phyloP scores from a whole-genome alignment of 2,113 vertebrate species.

The Condylura cristata region DNA sequence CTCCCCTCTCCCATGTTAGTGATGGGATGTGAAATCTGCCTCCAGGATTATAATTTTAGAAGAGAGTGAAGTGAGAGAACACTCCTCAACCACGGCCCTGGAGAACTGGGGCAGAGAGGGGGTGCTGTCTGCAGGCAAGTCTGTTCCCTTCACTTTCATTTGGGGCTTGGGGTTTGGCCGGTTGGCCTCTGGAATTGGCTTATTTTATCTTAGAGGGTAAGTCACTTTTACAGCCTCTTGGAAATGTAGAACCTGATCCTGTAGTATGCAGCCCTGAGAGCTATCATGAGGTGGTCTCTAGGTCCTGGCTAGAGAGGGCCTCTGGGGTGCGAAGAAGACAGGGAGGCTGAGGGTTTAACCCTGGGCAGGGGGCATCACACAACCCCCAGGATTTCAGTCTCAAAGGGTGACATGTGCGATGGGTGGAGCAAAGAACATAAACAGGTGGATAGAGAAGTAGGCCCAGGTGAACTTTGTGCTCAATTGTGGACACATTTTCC shows the following conservation, averaged over 20 bases:
- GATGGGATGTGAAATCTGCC: neutral
- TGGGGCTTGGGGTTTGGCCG: neutral
- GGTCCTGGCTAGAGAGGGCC: fast-evolving
- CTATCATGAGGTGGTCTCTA: neutral
- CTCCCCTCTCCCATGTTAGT: too few species aligned
- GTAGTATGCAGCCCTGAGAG: neutral
- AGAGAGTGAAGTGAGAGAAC: neutral
- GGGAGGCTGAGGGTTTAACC: neutral
- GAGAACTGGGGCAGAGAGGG: neutral
- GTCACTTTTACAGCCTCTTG: neutral
- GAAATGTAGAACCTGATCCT: neutral
- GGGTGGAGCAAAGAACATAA: neutral
- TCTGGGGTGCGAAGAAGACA: neutral
- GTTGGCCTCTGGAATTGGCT: neutral
- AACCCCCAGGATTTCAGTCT: neutral
- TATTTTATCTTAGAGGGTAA: neutral
- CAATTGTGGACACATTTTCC: neutral
- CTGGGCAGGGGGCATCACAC: neutral
- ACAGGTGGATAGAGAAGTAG: neutral
- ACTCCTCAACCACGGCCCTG: neutral
- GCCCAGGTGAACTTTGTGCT: neutral
- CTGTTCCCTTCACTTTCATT: neutral
- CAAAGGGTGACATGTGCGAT: neutral
- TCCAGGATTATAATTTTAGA: neutral
- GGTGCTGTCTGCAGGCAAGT: neutral